Evolutionary conservation across 1,140 invertebrate genomes (phyloP), one percentile per base, ranked within the genome.

Genomic region (Choristoneura fumiferana): DNA sequence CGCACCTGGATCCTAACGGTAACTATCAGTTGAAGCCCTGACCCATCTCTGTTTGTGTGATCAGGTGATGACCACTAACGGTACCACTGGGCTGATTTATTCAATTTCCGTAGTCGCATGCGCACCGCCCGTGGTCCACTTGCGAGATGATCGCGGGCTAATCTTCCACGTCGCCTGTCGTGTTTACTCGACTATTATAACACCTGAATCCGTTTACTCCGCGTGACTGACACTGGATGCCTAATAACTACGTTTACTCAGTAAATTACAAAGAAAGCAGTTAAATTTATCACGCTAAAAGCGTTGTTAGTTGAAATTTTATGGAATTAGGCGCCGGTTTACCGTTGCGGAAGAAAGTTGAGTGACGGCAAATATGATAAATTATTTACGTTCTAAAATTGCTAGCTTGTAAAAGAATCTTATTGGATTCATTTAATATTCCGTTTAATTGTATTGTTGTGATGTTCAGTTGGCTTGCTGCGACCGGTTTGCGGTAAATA

Each of bases 1-100:
- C 67, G 67, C 71, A 54, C 65, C 62, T 76, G 78, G 82, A 84
- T 81, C 80, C 71, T 86, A 88, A 88, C 84, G 84, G 85, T 88
- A 87, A 87, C 78, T 78, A 71, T 76, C 62, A 54, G 69, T 65
- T 78, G 75, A 78, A 76, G 71, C 60, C 71, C 60, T 76, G 71
- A 79, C 69, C 74, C 69, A 67, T 69, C 63, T 68, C 63, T 85
- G 81, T 87, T 85, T 84, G 61, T 71, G 67, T 62, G 72, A 73
- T 84, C 81, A 87, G 81, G 77, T 87, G 84, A 82, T 71, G 63
- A 60, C 65, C 57, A 43, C 57, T 63, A 65, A 63, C 57, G 67
- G 62, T 64, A 40, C 18, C 36, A 38, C 13, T 36, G 17, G 49
- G 38, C 56, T 58, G 34, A 60, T 62, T 53, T n/a, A n/a, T n/a